These are phyloP conservation scores for Sebastes hopkinsi DNA, from an alignment of 2,797 vertebrate species.

Conservation along the genomic window DNA sequence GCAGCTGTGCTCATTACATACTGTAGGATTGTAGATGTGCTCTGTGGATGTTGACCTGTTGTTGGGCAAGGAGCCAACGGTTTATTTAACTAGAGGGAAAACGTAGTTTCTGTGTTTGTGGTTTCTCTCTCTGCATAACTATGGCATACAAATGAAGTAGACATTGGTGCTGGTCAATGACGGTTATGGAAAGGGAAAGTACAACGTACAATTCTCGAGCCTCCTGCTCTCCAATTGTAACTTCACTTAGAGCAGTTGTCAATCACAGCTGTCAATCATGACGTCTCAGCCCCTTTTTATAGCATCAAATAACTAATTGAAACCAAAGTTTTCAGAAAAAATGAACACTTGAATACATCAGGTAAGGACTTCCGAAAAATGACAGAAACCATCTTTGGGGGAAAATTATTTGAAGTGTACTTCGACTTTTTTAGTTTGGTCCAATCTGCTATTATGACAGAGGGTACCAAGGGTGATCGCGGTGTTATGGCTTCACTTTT, in stretches of 20 bases:
- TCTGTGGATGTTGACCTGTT: neutral
- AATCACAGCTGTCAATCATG: neutral
- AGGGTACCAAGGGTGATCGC: neutral
- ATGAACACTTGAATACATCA: too few species aligned
- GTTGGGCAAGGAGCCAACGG: neutral
- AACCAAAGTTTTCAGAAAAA: neutral
- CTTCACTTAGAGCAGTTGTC: too few species aligned
- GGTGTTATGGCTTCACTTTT: neutral
- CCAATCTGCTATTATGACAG: neutral
- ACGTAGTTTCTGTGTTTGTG: neutral
- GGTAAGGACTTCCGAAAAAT: too few species aligned
- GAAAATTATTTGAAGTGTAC: too few species aligned
- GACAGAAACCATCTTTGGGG: too few species aligned
- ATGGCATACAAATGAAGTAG: neutral
- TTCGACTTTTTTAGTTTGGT: too few species aligned
- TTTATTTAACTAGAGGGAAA: neutral
- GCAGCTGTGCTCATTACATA: constrained; percentile 3
- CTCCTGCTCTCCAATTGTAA: too few species aligned
- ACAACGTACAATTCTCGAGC: neutral
- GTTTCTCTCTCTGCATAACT: neutral
- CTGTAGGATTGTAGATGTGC: neutral
- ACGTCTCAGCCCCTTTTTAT: neutral
- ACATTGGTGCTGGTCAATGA: neutral
- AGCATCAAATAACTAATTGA: neutral
- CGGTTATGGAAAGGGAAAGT: neutral